Evolutionary conservation across 2,888 invertebrate species (phyloP), one percentile per base, ranked within the genome.

Genomic region (Arctia plantaginis): DNA sequence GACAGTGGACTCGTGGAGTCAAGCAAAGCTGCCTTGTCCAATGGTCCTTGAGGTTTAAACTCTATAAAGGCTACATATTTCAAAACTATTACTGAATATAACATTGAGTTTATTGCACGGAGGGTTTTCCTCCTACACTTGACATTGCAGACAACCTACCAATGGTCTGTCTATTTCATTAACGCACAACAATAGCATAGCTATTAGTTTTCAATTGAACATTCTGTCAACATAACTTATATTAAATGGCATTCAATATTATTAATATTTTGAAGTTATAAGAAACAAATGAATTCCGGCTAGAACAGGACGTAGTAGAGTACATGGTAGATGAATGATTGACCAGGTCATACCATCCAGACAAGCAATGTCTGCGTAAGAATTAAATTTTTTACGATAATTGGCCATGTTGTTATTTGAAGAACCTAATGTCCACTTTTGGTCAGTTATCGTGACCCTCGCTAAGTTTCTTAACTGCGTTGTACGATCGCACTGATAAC

Each of bases 41-140:
- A 15, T 30, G 15, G 30, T 30, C 59, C 59, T 30, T 62, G 59
- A 27, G 59, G 27, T 62, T 62, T 62, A 30, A 62, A 15, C 27
- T 62, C 27, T 59, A 3, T 27, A 62, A 62, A 27, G 67, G 33
- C 72, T 80, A 77, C 73, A 73, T 76, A 76, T 86, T 86, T 83
- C 82, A 73, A 69, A 81, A 85, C 76, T 76, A 75, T 77, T 75
- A 79, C 79, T 74, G 75, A 74, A 75, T 73, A 76, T 73, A 77
- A 27, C 72, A 80, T 80, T 80, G 71, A 72, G 76, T 74, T 66
- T 75, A 79, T 78, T 82, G 71, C 69, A 67, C 44, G 66, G 27
- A 59, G 10, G 72, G 73, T 90, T 91, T 89, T 92, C 92, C 91
- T 93, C 89, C 91, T 93, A 91, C 90, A 90, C 92, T 93, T 93